Evolutionary conservation across 2,888 invertebrate species (phyloP), one percentile per base, ranked within the genome.

Genomic region (Coremacera marginata): DNA sequence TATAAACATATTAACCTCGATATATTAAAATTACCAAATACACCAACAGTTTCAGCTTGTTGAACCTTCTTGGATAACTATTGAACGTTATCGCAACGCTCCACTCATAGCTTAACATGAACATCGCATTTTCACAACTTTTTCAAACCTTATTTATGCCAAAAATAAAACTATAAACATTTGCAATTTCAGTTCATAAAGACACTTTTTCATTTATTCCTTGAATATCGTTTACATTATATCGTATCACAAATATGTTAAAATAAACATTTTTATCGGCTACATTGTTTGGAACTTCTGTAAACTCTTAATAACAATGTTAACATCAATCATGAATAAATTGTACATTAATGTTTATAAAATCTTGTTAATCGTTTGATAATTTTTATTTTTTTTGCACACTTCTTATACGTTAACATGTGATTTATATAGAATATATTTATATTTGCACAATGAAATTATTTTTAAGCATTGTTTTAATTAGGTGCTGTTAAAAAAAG

Each of bases 201-300:
- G 22, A 49, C 37, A 74, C 5, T 22, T 67, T 74, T 67, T 74
- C 77, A 71, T 77, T 80, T 76, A 77, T 67, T 79, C 74, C 44
- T 77, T 78, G 57, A 55, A 34, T 75, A 62, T 52, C 37, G 76
- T 34, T 78, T 68, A 78, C 70, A 65, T 77, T 81, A 81, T 82
- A 81, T 82, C 83, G 84, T 86, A 85, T 86, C 87, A 87, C 87
- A 86, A 87, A 85, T 84, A 84, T 81, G 80, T 83, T 86, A 67
- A 72, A 65, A 72, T 77, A 14, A 62, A 70, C 55, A 71, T 71
- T 65, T 74, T 65, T 51, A 34, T 37, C 27, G 8, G 16, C 27
- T 62, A 73, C 16, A 52, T 49, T 73, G 62, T 4, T 44, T 44
- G 62, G 51, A 55, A 19, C 34, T 68, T 44, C 44, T 55, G 19